Percentiles rank a stretch among this genome's conserved stretches.
Evolutionary conservation across 2,888 invertebrate genomes (phyloP).

Genomic region (Cerceris ruficornis): DNA sequence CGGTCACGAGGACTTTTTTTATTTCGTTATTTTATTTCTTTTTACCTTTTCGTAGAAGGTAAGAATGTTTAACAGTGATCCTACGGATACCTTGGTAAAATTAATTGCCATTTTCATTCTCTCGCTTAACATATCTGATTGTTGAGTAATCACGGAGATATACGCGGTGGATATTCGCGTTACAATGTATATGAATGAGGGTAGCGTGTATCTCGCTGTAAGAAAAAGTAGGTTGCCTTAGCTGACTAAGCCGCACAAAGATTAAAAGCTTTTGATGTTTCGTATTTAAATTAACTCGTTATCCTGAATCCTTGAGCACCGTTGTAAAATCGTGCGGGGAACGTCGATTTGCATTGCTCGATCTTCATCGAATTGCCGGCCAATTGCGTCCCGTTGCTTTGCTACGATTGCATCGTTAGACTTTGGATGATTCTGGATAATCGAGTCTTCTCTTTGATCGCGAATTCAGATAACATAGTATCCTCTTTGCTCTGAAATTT

Average conservation of each 20-base stretch:
- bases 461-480: too few relatives aligned
- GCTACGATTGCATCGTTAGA: too few relatives aligned
- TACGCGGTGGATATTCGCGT: conserved; percentile 56
- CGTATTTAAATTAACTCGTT: conserved; percentile 69
- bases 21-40: not conserved
- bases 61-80: not conserved
- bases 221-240: conserved; percentile 62
- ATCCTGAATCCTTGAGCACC: conserved; percentile 60
- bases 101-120: conserved; percentile 46
- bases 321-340: conserved; percentile 47
- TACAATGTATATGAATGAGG: conserved; percentile 65
- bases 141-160: conserved; percentile 65
- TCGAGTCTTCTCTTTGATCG: too few relatives aligned
- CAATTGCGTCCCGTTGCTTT: conserved; percentile 19
- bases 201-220: conserved; percentile 62
- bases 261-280: conserved; percentile 70
- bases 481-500: not conserved
- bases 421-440: too few relatives aligned
- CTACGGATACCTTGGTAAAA: conserved; percentile 25
- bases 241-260: conserved; percentile 58
- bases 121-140: conserved; percentile 64
- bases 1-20: not conserved
- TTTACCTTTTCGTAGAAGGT: not conserved
- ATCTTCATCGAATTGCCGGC: not conserved
- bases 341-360: conserved; percentile 16